Evolutionary conservation across 2,888 invertebrate genomes (phyloP), one percentile per base, ranked within the genome.

Genomic region (Xylocampa areola): DNA sequence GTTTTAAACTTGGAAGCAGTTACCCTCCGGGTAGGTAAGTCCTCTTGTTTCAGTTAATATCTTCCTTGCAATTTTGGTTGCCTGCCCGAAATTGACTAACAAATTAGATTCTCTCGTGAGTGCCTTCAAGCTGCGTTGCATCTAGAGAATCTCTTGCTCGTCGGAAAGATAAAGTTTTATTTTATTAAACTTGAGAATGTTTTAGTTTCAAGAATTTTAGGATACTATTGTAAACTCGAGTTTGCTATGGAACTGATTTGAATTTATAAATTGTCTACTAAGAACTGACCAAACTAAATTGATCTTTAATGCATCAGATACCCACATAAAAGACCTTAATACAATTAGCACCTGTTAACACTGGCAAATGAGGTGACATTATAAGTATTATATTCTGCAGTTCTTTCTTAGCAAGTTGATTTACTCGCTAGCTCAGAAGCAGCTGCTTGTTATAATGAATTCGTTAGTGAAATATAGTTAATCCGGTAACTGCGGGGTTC

Each of bases 401-500:
- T 37, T 13, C 30, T 54, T 1, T 11, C 7, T 43, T 44, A 8
- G 2, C 48, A 44, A 60, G 5, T 29, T 23, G 21, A 64, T 57
- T 52, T 52, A 69, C 40, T 21, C 11, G 16, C 29, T 5, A 25
- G 55, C 7, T 48, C 30, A 47, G 21, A 6, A 53, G 35, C 60
- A 71, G 65, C 53, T 68, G 73, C 50, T 67, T 47, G 39, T 60
- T 68, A 68, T 83, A 85, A 87, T 87, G 83, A 87, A 85, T 87
- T 85, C 78, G 85, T 87, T 77, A 76, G 77, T 81, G 70, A 82
- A 80, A 80, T 77, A 79, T 76, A 69, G 76, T 84, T 80, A 78
- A 79, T 80, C 73, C 69, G 69, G 68, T 30, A 65, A 54, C 83
- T 37, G 73, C 75, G 70, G 80, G 81, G 82, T 68, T 69, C 66